A percentile compares a stretch with the other conserved stretches of the same genome.
Conservation (phyloP, 2,113 vertebrate genomes). For the Eurypyga helias region DNA sequence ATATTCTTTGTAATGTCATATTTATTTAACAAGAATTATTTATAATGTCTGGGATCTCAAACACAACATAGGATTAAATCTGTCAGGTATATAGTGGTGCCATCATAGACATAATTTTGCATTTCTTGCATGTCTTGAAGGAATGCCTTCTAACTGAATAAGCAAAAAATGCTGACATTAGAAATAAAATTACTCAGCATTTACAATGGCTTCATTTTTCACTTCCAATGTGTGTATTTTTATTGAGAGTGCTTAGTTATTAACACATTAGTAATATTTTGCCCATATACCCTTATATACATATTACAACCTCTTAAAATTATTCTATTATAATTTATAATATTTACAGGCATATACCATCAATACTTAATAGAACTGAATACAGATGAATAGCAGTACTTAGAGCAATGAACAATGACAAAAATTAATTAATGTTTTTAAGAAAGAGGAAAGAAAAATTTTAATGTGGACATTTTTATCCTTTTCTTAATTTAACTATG, state of each 20-base stretch:
- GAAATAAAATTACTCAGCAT: not conserved
- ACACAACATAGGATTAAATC: not conserved
- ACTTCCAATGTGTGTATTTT: not conserved
- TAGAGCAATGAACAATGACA: not conserved
- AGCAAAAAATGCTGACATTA: not conserved
- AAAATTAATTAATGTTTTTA: not conserved
- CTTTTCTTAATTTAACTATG: not conserved
- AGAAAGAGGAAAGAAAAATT: not conserved
- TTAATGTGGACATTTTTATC: not conserved
- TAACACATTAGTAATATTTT: not conserved
- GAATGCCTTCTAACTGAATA: not conserved
- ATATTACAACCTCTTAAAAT: not conserved
- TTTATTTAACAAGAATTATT: not conserved
- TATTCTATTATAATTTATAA: not conserved
- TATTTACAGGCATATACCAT: not conserved
- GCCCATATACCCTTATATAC: not conserved
- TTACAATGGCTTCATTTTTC: not conserved
- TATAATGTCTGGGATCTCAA: not conserved
- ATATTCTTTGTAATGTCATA: not conserved
- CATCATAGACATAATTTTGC: not conserved
- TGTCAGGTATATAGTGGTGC: not conserved
- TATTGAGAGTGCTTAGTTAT: not conserved
- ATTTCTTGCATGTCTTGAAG: not conserved
- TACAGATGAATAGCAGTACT: not conserved
- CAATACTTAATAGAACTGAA: not conserved